phyloP scores from a whole-genome alignment of 2,888 invertebrate genomes.

The Morpho achilles region DNA sequence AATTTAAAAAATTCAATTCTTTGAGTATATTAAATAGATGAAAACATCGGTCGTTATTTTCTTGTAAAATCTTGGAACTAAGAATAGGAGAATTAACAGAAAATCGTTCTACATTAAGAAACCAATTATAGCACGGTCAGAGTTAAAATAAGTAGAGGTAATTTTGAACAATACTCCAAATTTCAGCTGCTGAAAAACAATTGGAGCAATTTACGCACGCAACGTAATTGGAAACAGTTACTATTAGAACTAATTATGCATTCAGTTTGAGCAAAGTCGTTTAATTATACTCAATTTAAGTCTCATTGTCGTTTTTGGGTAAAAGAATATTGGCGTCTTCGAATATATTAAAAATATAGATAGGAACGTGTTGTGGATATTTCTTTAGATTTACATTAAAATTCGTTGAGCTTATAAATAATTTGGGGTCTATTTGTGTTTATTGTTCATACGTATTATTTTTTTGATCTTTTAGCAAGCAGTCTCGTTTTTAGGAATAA shows the following conservation, averaged over 20 bases:
- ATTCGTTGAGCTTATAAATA: slow-evolving; percentile 4
- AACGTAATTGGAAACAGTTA: slow-evolving; percentile 32
- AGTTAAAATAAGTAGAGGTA: neutral
- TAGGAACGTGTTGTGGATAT: neutral
- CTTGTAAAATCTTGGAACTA: too few relatives aligned
- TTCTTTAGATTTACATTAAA: neutral
- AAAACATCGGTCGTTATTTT: too few relatives aligned
- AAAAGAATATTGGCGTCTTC: neutral
- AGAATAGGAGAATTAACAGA: too few relatives aligned
- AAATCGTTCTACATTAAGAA: too few relatives aligned
- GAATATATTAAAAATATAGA: neutral
- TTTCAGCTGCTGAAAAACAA: slow-evolving; percentile 28
- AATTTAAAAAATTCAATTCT: too few relatives aligned
- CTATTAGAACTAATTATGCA: slow-evolving; percentile 36
- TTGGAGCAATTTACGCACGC: slow-evolving; percentile 31
- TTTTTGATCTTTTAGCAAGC: neutral
- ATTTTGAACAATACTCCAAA: slow-evolving; percentile 12
- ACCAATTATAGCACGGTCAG: too few relatives aligned
- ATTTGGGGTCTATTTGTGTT: neutral
- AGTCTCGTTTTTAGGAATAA: neutral
- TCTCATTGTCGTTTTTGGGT: slow-evolving; percentile 9
- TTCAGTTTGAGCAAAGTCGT: slow-evolving; percentile 35
- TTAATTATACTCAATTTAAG: slow-evolving; percentile 27
- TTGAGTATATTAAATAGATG: too few relatives aligned
- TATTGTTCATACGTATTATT: neutral